Evolutionary conservation across 2,888 invertebrate species (phyloP), one percentile per base, ranked within the genome.

Genomic region (Zonitis immaculata): DNA sequence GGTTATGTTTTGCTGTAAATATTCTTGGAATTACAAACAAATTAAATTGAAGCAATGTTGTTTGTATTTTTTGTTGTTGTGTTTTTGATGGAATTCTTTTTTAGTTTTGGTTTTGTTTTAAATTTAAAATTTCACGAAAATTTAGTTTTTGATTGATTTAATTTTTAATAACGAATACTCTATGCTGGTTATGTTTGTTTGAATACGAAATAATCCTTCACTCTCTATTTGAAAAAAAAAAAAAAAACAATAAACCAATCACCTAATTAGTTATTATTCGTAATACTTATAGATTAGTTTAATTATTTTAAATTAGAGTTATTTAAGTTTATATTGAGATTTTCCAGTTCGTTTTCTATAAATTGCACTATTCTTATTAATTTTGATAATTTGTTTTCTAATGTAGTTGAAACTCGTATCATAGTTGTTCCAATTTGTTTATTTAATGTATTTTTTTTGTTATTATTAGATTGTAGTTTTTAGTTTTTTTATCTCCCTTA

Each of bases 1-100:
- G 35, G 35, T 35, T 35, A 32, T 32, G 35, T 35, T 35, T 35
- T 35, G 35, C n/a, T n/a, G n/a, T n/a, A n/a, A n/a, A n/a, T n/a
- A n/a, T n/a, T n/a, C n/a, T n/a, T n/a, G n/a, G n/a, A n/a, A n/a
- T n/a, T n/a, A n/a, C n/a, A n/a, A n/a, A n/a, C n/a, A n/a, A 35
- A 16, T 6, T 9, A 1, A 18, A 35, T 35, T 35, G 18, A 35
- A 35, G 35, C 3, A 35, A 35, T 35, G 35, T 7, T 9, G 0
- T 35, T 35, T 16, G n/a, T n/a, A n/a, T n/a, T n/a, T 35, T 14
- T 35, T 35, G 6, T 14, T 12, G n/a, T 6, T 1, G 12, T 28
- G n/a, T 30, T 35, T 6, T 35, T 35, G 7, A 9, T 3, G 9
- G 6, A 35, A 35, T 18, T 35, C 9, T 35, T 16, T 35, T 35